Base-by-base conservation (phyloP, 35 echinoderm and acorn worm genomes). In the Lytechinus pictus region DNA sequence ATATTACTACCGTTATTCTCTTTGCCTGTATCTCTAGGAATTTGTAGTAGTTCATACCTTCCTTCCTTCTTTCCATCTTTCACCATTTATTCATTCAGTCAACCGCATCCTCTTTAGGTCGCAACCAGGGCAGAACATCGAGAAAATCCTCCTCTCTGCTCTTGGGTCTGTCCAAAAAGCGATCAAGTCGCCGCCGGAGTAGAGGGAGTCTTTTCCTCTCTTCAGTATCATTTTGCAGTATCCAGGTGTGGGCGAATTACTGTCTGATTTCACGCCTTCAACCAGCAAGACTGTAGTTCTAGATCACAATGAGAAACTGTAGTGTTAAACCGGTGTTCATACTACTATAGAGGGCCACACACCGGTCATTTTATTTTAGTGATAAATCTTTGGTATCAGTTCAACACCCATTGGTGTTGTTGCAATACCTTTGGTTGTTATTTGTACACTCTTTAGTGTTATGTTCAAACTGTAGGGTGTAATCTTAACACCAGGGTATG, bases 151-250 rank as follows among this genome's bases (percentile, higher is more conserved):
- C 88, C 88, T 90, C 88, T 54, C 88, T 44, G 11, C 10, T 90
- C 88, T 90, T 27, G 28, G n/a, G 52, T 44, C 52, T 90, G 8
- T 90, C 88, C 88, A 90, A 90, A 90, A 90, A 90, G 88, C 88
- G 52, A 52, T 28, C 52, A 12, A 51, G 10, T 28, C 88, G 88
- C 52, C 33, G 88, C 52, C 33, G 24, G 88, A 33, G n/a, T 54
- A 52, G 88, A 79, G 66, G 66, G 66, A 79, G 66, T 24, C 6
- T 79, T 54, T 90, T 90, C 9, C 88, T 44, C 27, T 33, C 88
- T 54, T 90, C 88, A 5, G 4, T 54, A 21, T 44, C 28, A 11
- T 52, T 90, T 90, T 90, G 88, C 29, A 52, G 52, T 90, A 51
- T 28, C 52, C 88, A 90, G 88, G 88, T 90, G 88, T 44, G 88